These are phyloP conservation scores for Drosophila pseudotalamancana DNA, from an alignment of 2,888 invertebrate species.

Conservation along the genomic window DNA sequence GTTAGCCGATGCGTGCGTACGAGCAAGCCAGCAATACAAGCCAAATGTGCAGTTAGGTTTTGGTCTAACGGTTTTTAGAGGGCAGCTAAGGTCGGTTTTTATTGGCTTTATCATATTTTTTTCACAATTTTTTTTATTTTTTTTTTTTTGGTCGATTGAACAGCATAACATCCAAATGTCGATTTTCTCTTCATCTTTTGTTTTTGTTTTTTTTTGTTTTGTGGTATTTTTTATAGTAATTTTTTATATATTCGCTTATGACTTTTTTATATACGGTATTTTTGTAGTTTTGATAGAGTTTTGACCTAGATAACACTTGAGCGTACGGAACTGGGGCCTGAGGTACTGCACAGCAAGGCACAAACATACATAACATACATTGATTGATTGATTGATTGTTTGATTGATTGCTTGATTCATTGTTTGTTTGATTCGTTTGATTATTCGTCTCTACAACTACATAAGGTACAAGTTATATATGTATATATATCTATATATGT, in stretches of 20 bases:
- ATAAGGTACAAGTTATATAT: conserved; percentile 17
- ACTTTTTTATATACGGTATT: conserved; percentile 17
- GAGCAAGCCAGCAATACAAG: conserved; percentile 54
- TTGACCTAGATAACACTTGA: conserved; percentile 37
- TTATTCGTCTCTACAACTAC: conserved; percentile 22
- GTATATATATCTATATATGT: neutral
- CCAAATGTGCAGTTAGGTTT: conserved; percentile 23
- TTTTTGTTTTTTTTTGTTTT: conserved; percentile 26
- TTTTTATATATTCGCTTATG: conserved; percentile 61
- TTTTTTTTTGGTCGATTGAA: conserved; percentile 68
- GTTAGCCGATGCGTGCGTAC: conserved; percentile 45
- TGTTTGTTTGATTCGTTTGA: conserved; percentile 21
- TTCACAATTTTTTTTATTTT: conserved; percentile 12
- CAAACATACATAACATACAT: conserved; percentile 67
- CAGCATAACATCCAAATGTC: conserved; percentile 84
- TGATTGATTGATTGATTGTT: conserved; percentile 19
- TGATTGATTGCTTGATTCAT: conserved; percentile 13
- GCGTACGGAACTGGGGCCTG: conserved; percentile 71
- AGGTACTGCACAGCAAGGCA: conserved; percentile 85
- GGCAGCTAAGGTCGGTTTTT: conserved; percentile 40
- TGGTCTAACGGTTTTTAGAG: conserved; percentile 35
- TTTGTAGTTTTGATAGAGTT: conserved; percentile 20
- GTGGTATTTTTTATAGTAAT: conserved; percentile 41
- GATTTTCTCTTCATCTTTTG: conserved; percentile 71
- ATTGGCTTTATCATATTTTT: conserved; percentile 7